A percentile compares a stretch with the other conserved stretches of the same genome.
phyloP scores from a whole-genome alignment of 2,113 vertebrate species.

The Cinclus cinclus region DNA sequence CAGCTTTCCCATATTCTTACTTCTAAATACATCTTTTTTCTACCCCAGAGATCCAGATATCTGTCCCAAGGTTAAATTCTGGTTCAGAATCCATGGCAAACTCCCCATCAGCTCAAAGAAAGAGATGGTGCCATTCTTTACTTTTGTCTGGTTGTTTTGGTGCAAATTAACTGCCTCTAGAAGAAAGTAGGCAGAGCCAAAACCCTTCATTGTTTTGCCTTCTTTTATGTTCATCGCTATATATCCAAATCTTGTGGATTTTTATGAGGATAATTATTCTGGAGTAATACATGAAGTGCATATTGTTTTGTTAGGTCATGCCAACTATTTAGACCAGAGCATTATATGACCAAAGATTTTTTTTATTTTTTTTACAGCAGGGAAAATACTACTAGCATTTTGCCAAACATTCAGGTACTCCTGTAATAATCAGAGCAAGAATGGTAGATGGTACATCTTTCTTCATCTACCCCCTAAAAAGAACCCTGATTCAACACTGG shows the following conservation, averaged over 20 bases:
- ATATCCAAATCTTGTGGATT: background rate
- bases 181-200: background rate
- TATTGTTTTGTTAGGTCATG: background rate
- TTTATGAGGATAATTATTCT: background rate
- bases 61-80: background rate
- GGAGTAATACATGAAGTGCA: background rate
- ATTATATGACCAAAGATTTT: background rate
- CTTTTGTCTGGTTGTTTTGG: background rate
- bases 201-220: background rate
- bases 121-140: background rate
- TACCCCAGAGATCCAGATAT: background rate
- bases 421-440: background rate
- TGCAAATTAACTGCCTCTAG: background rate
- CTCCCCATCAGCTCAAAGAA: background rate
- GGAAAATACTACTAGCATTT: background rate
- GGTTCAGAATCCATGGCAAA: background rate
- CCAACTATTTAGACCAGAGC: background rate
- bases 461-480: background rate
- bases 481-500: rapidly evolving
- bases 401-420: background rate
- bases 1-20: background rate
- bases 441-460: background rate
- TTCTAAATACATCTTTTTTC: background rate
- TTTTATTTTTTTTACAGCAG: background rate
- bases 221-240: background rate